Evolutionary conservation across 2,113 vertebrate genomes (phyloP), one percentile per base, ranked within the genome.

Genomic region (Thinocorus orbignyianus): DNA sequence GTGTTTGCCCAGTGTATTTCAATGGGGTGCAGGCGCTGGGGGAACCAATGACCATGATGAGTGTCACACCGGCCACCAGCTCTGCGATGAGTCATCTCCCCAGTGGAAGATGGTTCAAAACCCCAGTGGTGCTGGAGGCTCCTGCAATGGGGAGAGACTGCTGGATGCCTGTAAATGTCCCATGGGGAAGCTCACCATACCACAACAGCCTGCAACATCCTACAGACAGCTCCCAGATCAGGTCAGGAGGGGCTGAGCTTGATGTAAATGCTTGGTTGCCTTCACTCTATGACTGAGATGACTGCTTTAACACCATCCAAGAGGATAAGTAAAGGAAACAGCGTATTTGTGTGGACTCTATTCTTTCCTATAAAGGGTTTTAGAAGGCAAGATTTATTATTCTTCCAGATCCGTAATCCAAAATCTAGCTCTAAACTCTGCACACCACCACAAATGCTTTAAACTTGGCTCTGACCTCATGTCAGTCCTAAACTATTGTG

Each of bases 231-330:
- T 71, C 55, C 51, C 33, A 26, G 25, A 76, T 48, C 44, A 61
- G 5, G 25, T 7, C 26, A 4, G 61, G 19, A 16, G 60, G 31
- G 44, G 19, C 4, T 26, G 30, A 49, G 42, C 33, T 51, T 68
- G 26, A 71, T 3, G 5, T 30, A 90, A 42, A 41, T 57, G n/a
- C 17, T 69, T 33, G 5, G 30, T 15, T 79, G 42, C 13, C 48
- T 90, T 55, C 28, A 4, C 35, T 68, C 28, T 58, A 0, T 2
- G 3, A 73, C 28, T 0, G 0, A 41, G 15, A 30, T 37, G 41
- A 13, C 28, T 92, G 61, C 31, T 86, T 86, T 55, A 76, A 77
- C 6, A 16, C 18, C 72, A 69, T 8, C 64, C 64, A 48, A 55
- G 44, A 37, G 15, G 12, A 71, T 25, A 68, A 87, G 74, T 3